A percentile compares a stretch with the other conserved stretches of the same genome.
Evolutionary conservation across 2,888 invertebrate genomes (phyloP).

Genomic region (Phalera bucephala): DNA sequence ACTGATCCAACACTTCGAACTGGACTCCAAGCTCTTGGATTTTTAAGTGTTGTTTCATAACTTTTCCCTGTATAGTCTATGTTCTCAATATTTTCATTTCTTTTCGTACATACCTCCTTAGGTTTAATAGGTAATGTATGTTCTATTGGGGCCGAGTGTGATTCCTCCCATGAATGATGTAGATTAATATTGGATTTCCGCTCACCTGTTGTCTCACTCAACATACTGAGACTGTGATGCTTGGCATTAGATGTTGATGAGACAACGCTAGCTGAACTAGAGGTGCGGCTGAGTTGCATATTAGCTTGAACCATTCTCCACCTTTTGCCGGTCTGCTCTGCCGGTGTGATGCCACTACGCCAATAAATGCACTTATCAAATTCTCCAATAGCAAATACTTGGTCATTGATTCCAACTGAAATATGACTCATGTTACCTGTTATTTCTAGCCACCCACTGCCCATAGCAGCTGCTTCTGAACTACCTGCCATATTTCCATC

Average conservation of each 20-base stretch:
- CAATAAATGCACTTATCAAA: constrained; percentile 92
- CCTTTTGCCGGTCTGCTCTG: constrained; percentile 92
- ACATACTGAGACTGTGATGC: constrained; percentile 86
- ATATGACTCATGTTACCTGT: constrained; percentile 92
- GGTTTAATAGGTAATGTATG: constrained; percentile 85
- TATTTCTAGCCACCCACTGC: constrained; percentile 95
- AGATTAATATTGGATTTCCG: constrained; percentile 79
- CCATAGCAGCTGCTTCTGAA: constrained; percentile 90
- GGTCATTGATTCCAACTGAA: constrained; percentile 94
- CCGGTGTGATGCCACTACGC: constrained; percentile 88
- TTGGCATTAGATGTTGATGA: constrained; percentile 84
- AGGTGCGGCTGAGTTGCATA: constrained; percentile 91
- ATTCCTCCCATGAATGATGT: constrained; percentile 86
- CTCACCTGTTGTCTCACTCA: constrained; percentile 65
- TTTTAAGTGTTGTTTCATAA: constrained; percentile 88
- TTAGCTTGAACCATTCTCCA: constrained; percentile 92
- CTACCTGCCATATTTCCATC: constrained; percentile 87
- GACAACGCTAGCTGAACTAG: constrained; percentile 89
- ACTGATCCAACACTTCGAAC: constrained; percentile 94
- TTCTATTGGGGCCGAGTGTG: constrained; percentile 89
- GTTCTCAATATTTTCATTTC: constrained; percentile 59
- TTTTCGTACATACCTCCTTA: constrained; percentile 57
- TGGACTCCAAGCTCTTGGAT: constrained; percentile 93
- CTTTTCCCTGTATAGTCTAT: constrained; percentile 85
- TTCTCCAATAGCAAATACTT: constrained; percentile 93